A percentile compares a stretch with the other conserved stretches of the same genome.
Conservation (phyloP, 1,140 invertebrate genomes). For the Eueides isabella region DNA sequence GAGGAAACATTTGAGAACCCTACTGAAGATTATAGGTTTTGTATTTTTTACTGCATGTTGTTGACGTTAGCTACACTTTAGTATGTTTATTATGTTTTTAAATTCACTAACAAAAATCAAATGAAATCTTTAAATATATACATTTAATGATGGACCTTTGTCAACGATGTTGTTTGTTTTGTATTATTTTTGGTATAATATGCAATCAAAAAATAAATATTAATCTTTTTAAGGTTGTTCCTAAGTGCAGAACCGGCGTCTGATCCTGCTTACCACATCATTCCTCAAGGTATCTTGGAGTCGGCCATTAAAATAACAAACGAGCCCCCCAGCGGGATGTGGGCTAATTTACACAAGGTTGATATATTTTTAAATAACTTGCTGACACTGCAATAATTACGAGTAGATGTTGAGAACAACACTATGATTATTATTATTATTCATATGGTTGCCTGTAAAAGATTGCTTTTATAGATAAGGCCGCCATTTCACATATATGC, state of each 20-base stretch:
- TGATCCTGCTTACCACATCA: slow-evolving; percentile 81
- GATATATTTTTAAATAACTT: background rate
- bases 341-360: slow-evolving; percentile 94
- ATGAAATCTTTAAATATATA: no score
- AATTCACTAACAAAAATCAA: no score
- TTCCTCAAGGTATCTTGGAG: slow-evolving; percentile 93
- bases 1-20: slow-evolving; percentile 89
- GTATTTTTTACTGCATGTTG: background rate
- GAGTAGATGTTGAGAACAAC: no score
- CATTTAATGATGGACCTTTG: no score
- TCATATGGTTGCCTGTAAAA: no score
- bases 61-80: background rate
- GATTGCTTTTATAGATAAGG: no score
- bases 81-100: no score
- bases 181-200: no score
- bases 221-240: slow-evolving; percentile 74
- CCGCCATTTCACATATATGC: no score
- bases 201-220: background rate
- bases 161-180: no score
- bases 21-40: slow-evolving; percentile 85
- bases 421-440: no score
- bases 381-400: background rate
- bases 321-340: slow-evolving; percentile 97
- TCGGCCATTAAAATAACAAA: slow-evolving; percentile 98
- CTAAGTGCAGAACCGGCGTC: slow-evolving; percentile 85